Base-by-base conservation (phyloP, 2,797 vertebrate genomes). In the Pseudopleuronectes americanus region DNA sequence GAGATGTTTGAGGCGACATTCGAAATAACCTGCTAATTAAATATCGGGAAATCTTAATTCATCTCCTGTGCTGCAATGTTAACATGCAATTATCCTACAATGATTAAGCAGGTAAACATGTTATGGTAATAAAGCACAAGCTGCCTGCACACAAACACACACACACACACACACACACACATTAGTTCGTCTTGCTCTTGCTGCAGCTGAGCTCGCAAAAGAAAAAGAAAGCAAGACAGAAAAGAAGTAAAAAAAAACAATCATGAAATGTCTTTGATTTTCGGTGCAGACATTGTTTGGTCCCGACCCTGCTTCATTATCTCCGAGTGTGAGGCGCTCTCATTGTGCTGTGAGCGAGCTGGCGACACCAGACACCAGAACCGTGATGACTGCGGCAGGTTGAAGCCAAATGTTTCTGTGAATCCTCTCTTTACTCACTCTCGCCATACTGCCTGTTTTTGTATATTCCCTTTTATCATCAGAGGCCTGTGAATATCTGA, bases 391-490 rank as follows among this genome's bases (percentile, higher is more conserved):
- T 70, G 71, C 76, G 53, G 64, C 12, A 17, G 66, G 81, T 76
- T 73, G 73, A 72, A 67, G 45, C 68, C 65, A 71, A 79, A 76
- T 24, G 48, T 83, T 84, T 41, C 69, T 43, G 51, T 64, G 59
- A 16, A 77, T 66, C 62, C 61, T 75, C 74, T 77, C 54, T 69
- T 59, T 23, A 26, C 55, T 48, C 69, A 43, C 74, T 66, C 70
- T 77, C 9, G 41, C 84, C 71, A 73, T 69, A 48, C 67, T 48
- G 73, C 84, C 49, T 73, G 83, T 84, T 85, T 85, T 87, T 52
- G 24, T 74, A 79, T 69, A 85, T 87, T 90, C 89, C 59, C 87
- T 92, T 92, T 91, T 87, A 92, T 92, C 89, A 90, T 91, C 88
- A 89, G 85, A 87, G 85, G 87, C 76, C 57, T 84, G 66, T 67